phyloP scores from a whole-genome alignment of 2,888 invertebrate species.

The Sphecodes monilicornis region DNA sequence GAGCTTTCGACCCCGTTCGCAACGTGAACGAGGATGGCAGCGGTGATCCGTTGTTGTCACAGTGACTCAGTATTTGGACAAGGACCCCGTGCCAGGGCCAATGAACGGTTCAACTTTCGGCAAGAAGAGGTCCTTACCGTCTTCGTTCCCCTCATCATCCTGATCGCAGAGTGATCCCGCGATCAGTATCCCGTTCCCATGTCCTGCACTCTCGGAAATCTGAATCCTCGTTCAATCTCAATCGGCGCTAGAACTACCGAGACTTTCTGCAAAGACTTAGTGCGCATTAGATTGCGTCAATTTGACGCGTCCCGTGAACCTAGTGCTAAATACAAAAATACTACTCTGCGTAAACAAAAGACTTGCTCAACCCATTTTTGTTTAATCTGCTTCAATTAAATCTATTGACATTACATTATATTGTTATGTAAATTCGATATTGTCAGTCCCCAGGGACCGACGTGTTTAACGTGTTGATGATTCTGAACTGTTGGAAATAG shows the following conservation, averaged over 20 bases:
- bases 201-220: not conserved
- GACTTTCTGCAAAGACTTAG: too few relatives aligned
- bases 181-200: not conserved
- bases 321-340: too few relatives aligned
- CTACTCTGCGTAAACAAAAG: too few relatives aligned
- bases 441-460: too few relatives aligned
- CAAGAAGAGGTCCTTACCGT: slow-evolving; percentile 29
- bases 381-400: too few relatives aligned
- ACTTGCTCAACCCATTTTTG: too few relatives aligned
- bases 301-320: too few relatives aligned
- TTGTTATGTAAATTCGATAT: too few relatives aligned
- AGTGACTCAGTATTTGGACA: slow-evolving; percentile 83
- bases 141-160: not conserved
- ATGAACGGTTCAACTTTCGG: slow-evolving; percentile 65
- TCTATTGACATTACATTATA: too few relatives aligned
- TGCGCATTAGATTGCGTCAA: too few relatives aligned
- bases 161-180: not conserved
- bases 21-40: slow-evolving; percentile 64
- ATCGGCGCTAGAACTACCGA: not conserved
- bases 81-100: slow-evolving; percentile 68
- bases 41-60: slow-evolving; percentile 76
- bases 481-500: too few relatives aligned
- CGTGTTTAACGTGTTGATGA: too few relatives aligned
- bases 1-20: slow-evolving; percentile 65
- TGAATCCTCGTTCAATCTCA: not conserved